A percentile compares a stretch with the other conserved stretches of the same genome.
phyloP scores from a whole-genome alignment of 2,797 vertebrate species.

The Cyclopterus lumpus region DNA sequence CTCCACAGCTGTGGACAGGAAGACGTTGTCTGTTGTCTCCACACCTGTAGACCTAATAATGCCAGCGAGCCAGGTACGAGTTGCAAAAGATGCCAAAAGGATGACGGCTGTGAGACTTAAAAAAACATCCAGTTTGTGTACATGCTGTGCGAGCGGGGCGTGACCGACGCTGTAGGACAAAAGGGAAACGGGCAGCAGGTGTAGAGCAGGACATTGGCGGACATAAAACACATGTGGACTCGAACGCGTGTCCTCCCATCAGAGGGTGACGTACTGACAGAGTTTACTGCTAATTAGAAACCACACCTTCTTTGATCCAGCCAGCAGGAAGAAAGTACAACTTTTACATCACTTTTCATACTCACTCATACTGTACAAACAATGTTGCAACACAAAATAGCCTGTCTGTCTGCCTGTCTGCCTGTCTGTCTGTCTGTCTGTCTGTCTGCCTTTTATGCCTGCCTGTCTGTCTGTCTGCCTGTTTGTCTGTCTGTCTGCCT shows the following conservation, averaged over 20 bases:
- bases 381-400: no score
- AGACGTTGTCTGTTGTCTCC: no score
- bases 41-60: no score
- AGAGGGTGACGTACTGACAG: not conserved
- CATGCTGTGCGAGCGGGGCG: not conserved
- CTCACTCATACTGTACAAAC: no score
- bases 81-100: not conserved
- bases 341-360: not conserved
- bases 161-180: not conserved
- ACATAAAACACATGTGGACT: not conserved
- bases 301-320: not conserved
- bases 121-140: not conserved
- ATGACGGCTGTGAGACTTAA: not conserved
- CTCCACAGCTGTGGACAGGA: no score
- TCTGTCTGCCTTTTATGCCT: no score
- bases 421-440: no score
- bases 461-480: no score
- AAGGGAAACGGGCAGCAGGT: not conserved
- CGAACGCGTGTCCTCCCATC: not conserved
- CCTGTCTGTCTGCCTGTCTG: no score
- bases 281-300: not conserved
- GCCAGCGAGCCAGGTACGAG: not conserved
- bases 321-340: not conserved
- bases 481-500: no score
- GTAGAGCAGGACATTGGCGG: not conserved